Evolutionary conservation across 2,888 invertebrate genomes (phyloP).

Genomic region (Nemapogon koenigi): DNA sequence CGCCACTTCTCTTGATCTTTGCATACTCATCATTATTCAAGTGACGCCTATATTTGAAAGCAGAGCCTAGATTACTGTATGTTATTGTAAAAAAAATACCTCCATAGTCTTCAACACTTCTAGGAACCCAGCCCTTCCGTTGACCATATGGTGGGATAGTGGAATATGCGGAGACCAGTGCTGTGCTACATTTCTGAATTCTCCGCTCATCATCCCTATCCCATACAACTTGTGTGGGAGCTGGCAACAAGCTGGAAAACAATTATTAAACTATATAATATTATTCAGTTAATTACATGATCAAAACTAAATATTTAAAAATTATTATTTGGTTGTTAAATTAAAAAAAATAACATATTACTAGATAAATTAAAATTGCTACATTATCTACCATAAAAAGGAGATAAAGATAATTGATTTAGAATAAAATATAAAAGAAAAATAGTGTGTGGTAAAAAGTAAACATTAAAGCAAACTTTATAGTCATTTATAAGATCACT

Average conservation of each 20-base stretch:
- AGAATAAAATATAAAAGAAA: too few species aligned
- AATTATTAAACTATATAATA: not conserved
- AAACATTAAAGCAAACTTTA: too few species aligned
- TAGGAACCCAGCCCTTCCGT: conserved; percentile 92
- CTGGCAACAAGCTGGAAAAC: conserved; percentile 77
- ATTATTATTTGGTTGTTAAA: not conserved
- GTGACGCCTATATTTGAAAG: too few species aligned
- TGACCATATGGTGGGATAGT: conserved; percentile 94
- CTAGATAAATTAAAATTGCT: too few species aligned
- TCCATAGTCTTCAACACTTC: conserved; percentile 76
- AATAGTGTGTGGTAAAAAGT: not conserved
- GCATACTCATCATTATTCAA: too few species aligned
- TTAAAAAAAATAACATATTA: too few species aligned
- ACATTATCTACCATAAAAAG: too few species aligned
- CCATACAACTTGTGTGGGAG: conserved; percentile 86
- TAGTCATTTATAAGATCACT: not conserved
- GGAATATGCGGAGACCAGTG: conserved; percentile 78
- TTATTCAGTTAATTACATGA: not conserved
- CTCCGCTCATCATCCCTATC: conserved; percentile 85
- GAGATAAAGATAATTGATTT: too few species aligned
- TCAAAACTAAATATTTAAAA: not conserved
- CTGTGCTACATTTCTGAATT: conserved; percentile 63
- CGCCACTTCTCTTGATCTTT: too few species aligned
- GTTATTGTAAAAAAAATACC: conserved; percentile 26
- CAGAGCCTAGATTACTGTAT: not conserved